Conservation (phyloP, 2,113 vertebrate genomes). For the Hiodon tergisus region DNA sequence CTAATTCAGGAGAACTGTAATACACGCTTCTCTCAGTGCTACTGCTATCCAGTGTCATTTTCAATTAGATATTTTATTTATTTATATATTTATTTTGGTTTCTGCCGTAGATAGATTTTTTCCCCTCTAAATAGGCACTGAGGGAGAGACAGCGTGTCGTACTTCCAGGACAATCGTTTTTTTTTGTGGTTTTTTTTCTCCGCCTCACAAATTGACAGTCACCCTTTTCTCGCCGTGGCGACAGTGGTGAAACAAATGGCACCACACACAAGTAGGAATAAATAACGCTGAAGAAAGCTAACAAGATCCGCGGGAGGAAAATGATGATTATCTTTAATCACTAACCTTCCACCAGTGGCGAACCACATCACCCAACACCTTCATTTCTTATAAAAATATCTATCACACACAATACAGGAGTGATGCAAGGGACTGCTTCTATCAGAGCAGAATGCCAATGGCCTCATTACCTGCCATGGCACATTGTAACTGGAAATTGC, state of each 20-base stretch:
- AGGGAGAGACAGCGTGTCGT: constrained; percentile 18
- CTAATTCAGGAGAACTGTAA: constrained; percentile 44
- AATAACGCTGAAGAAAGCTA: constrained; percentile 81
- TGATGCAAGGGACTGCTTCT: constrained; percentile 81
- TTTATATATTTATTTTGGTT: constrained; percentile 27
- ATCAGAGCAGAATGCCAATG: constrained; percentile 94
- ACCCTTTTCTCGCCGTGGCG: background rate
- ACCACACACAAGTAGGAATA: constrained; percentile 54
- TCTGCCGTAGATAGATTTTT: constrained; percentile 37
- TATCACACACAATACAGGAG: constrained; percentile 84
- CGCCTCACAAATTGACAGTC: constrained; percentile 6
- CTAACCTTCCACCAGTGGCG: constrained; percentile 84
- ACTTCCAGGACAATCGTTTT: constrained; percentile 29
- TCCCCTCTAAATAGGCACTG: constrained; percentile 32
- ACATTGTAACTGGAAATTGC: constrained; percentile 99
- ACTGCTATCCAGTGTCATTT: constrained; percentile 45
- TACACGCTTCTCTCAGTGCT: constrained; percentile 35
- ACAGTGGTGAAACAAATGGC: background rate
- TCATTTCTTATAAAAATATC: constrained; percentile 94
- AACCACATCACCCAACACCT: constrained; percentile 88
- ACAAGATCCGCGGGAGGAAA: constrained; percentile 84
- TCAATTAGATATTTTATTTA: constrained; percentile 46
- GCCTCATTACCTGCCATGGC: constrained; percentile 98
- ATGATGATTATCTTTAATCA: constrained; percentile 96
- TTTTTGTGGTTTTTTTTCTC: background rate